A percentile compares a stretch with the other conserved stretches of the same genome.
These are phyloP conservation scores for Oegoconia quadripuncta DNA, from an alignment of 2,888 invertebrate genomes.

Conservation along the genomic window DNA sequence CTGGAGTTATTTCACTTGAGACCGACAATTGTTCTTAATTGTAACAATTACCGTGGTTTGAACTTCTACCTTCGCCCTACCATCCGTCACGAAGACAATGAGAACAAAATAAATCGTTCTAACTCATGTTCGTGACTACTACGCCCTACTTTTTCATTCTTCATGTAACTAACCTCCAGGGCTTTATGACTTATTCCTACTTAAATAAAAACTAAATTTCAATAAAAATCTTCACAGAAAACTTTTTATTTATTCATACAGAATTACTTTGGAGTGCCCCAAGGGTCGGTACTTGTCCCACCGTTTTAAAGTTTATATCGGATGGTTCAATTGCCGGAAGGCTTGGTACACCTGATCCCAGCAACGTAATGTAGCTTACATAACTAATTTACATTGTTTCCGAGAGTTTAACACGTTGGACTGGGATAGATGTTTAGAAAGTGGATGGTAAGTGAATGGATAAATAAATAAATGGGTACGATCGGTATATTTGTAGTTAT, in stretches of 20 bases:
- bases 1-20: conserved; percentile 20
- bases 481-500: not conserved
- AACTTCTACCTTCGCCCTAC: conserved; percentile 50
- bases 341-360: conserved; percentile 44
- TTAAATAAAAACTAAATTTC: conserved; percentile 29
- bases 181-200: conserved; percentile 26
- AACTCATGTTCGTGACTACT: conserved; percentile 47
- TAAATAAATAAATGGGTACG: conserved; percentile 29
- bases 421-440: conserved; percentile 40
- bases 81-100: conserved; percentile 47
- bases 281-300: conserved; percentile 32
- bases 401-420: conserved; percentile 36
- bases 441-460: conserved; percentile 32
- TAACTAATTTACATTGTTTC: conserved; percentile 49
- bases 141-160: conserved; percentile 48
- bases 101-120: conserved; percentile 38
- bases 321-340: conserved; percentile 26
- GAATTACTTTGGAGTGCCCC: conserved; percentile 27
- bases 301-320: conserved; percentile 26
- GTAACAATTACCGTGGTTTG: conserved; percentile 44
- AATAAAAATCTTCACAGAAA: conserved; percentile 17
- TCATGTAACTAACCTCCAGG: conserved; percentile 14
- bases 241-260: conserved; percentile 27
- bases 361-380: conserved; percentile 40
- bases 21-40: conserved; percentile 47